Conservation (phyloP, 2,888 invertebrate genomes). For the Sesia bembeciformis region DNA sequence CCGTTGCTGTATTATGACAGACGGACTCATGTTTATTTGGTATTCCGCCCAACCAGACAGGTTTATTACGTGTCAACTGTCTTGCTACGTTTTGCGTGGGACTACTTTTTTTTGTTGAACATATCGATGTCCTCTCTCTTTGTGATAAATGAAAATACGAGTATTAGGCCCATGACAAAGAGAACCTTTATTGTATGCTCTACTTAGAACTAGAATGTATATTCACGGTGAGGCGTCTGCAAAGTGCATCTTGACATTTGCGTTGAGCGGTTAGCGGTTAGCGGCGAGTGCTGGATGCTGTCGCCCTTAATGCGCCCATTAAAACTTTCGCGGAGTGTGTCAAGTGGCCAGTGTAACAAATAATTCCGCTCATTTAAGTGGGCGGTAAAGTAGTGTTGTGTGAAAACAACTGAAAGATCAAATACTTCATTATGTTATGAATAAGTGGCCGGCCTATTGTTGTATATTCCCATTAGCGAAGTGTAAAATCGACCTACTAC, state of each 20-base stretch:
- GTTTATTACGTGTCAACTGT: slow-evolving; percentile 34
- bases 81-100: slow-evolving; percentile 23
- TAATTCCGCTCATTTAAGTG: neutral
- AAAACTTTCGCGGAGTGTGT: slow-evolving; percentile 33
- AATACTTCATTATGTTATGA: neutral
- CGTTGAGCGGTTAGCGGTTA: slow-evolving; percentile 11
- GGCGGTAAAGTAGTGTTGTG: neutral
- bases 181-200: too few species aligned
- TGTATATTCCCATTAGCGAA: too few species aligned
- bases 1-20: slow-evolving; percentile 25
- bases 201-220: too few species aligned
- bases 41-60: slow-evolving; percentile 27
- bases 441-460: too few species aligned
- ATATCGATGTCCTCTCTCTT: too few species aligned
- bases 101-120: neutral
- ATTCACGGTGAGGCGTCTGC: slow-evolving; percentile 24
- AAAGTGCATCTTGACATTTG: slow-evolving; percentile 11
- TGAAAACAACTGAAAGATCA: neutral
- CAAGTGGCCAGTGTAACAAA: slow-evolving; percentile 5
- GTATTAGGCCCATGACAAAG: too few species aligned
- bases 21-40: slow-evolving; percentile 23
- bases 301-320: slow-evolving; percentile 39
- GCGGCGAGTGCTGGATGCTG: slow-evolving; percentile 22
- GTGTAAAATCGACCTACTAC: too few species aligned
- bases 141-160: too few species aligned